Base-by-base conservation (phyloP, 2,888 invertebrate species). In the Tenthredo amoena region DNA sequence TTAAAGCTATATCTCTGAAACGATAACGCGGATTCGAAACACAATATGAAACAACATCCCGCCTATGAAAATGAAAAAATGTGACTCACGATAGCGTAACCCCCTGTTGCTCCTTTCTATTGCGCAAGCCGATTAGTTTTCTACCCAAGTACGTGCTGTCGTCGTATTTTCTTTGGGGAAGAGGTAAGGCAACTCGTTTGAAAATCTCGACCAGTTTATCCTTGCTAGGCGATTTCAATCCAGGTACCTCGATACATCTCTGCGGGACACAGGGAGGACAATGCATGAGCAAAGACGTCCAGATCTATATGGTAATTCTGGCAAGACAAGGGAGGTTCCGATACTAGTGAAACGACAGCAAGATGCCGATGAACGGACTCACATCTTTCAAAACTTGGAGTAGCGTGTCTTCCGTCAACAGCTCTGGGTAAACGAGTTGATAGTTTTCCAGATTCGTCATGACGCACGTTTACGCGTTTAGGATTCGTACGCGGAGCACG, bases 191-290 rank as follows among this genome's bases (percentile, higher is more conserved):
- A 12, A 93, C 87, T 68, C 90, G 88, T 77, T 89, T 90, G 83
- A 89, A 92, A 43, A 92, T 88, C 85, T 92, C 91, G 76, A 93
- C 82, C 34, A 93, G 87, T 86, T 92, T 89, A 15, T 85, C 85
- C 86, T 89, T 92, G 55, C 86, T 88, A 50, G 90, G 85, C 79
- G 68, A 88, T 37, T 89, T 88, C 12, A 89, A 88, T 31, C 88
- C 86, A 37, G 87, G 87, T 50, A 90, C 83, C 71, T 91, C 89
- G 40, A 93, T 92, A 83, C 92, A 92, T 62, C 90, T 91, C 93
- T 93, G 84, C 62, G 47, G 86, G 77, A 85, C 7, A 31, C 6
- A 12, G 31, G 18, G 4, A 55, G 7, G n/a, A 55, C n/a, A 55
- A 55, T 55, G 4, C 5, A n/a, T n/a, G 50, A 50, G 18, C n/a